Evolutionary conservation across 2,888 invertebrate species (phyloP).

Genomic region (Lepidocyrtoides sp.): DNA sequence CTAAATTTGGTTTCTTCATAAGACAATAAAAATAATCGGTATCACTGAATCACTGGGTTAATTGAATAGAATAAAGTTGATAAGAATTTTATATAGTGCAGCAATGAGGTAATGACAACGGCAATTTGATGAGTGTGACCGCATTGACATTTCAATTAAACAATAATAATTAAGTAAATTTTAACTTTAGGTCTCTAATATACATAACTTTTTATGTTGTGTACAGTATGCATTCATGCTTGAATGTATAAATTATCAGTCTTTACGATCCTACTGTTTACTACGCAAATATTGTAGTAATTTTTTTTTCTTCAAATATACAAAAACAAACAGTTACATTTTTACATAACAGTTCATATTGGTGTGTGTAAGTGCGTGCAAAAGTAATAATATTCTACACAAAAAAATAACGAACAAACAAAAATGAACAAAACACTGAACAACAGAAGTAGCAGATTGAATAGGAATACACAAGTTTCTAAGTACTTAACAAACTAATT

Average conservation of each 20-base stretch:
- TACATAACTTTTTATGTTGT: slow-evolving; percentile 10
- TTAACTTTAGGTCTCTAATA: neutral
- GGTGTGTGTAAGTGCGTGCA: neutral
- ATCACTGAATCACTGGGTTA: too few relatives aligned
- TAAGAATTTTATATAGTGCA: too few relatives aligned
- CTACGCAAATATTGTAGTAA: neutral
- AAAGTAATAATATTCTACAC: neutral
- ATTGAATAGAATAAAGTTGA: too few relatives aligned
- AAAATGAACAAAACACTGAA: slow-evolving; percentile 5
- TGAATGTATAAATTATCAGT: slow-evolving; percentile 73
- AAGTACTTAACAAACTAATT: neutral
- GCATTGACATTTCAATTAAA: neutral
- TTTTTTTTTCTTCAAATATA: neutral
- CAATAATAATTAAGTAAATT: neutral
- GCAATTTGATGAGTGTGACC: neutral
- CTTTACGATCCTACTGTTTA: slow-evolving; percentile 64
- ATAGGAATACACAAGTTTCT: slow-evolving; percentile 4
- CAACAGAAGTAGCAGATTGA: neutral
- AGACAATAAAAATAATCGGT: too few relatives aligned
- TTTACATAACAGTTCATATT: neutral
- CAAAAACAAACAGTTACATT: too few relatives aligned
- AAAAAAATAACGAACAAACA: slow-evolving; percentile 16
- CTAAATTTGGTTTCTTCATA: too few relatives aligned
- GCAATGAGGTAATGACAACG: neutral
- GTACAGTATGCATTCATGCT: too few relatives aligned